Base-by-base conservation (phyloP, 37 sponge, comb jelly and placozoan species). In the Diacarnus erythraeanus region DNA sequence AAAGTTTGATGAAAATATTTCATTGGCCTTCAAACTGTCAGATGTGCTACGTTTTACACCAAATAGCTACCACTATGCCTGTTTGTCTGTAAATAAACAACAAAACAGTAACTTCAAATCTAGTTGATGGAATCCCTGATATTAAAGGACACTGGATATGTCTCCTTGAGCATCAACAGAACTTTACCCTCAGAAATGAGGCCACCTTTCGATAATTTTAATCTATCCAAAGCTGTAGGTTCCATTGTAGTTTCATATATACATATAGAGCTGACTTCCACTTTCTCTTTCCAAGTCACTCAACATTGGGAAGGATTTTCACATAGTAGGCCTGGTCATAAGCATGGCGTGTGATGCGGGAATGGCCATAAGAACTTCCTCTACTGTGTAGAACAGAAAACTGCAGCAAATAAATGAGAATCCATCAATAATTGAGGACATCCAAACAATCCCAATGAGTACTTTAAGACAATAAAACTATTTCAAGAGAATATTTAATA, bases 351-450 rank as follows among this genome's bases (percentile, higher is more conserved):
- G 83, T 96, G 71, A 93, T 87, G 1, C 97, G 65, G 36, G 87
- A 84, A 2, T 75, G 77, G 42, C 97, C 97, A 80, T 93, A 88
- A 30, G 97, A 96, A 39, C 97, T 96, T 41, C 97, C 97, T 21
- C 93, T 77, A 40, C 77, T 96, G 77, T 96, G 97, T 31, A 42
- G 51, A 10, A 74, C 76, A 57, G 81, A 61, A 63, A 96, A 96
- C 94, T 96, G 61, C 51, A 47, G 51, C 10, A 47, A 47, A 12
- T 47, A 75, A 3, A 27, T 34, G 33, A 42, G 10, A n/a, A n/a
- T n/a, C n/a, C n/a, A n/a, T n/a, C n/a, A n/a, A n/a, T n/a, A n/a
- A n/a, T n/a, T 27, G 25, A 64, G 8, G 10, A n/a, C 25, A 64
- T 25, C 26, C 38, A 36, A 42, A 38, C 34, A 10, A 42, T 15